These are phyloP conservation scores for Hirtodrosophila cameraria DNA, from an alignment of 2,888 invertebrate species.

Conservation along the genomic window DNA sequence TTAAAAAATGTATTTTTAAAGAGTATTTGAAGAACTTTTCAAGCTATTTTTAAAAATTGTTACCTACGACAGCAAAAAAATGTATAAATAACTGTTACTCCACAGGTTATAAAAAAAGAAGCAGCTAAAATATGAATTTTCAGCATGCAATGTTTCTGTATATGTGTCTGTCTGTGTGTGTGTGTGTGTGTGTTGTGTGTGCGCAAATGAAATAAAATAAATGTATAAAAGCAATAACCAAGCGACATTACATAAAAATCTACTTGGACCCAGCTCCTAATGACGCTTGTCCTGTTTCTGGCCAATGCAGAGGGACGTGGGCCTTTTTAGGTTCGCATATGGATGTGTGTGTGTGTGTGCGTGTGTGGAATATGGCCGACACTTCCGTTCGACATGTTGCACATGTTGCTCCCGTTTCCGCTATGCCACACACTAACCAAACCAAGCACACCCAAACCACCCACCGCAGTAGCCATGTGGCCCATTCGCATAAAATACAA, in stretches of 20 bases:
- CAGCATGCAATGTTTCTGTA: not conserved
- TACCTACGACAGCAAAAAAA: not conserved
- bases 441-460: slow-evolving; percentile 3
- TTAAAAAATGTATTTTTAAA: no score
- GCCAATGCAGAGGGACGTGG: slow-evolving; percentile 51
- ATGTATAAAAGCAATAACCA: slow-evolving; percentile 78
- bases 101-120: slow-evolving; percentile 15
- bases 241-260: slow-evolving; percentile 78
- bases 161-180: slow-evolving; percentile 7
- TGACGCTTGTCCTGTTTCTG: slow-evolving; percentile 54
- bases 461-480: slow-evolving; percentile 35
- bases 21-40: no score
- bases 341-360: slow-evolving; percentile 29
- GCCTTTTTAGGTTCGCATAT: slow-evolving; percentile 65
- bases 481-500: slow-evolving; percentile 69
- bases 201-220: slow-evolving; percentile 76
- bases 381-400: slow-evolving; percentile 81
- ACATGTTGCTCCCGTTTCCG: slow-evolving; percentile 79
- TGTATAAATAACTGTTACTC: slow-evolving; percentile 11
- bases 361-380: slow-evolving; percentile 74
- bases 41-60: not conserved
- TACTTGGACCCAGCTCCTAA: slow-evolving; percentile 77
- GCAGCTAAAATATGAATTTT: slow-evolving; percentile 45
- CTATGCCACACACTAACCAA: slow-evolving; percentile 30
- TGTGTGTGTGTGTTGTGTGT: slow-evolving; percentile 26